phyloP scores from a whole-genome alignment of 2,797 vertebrate genomes.

The Catharus ustulatus region DNA sequence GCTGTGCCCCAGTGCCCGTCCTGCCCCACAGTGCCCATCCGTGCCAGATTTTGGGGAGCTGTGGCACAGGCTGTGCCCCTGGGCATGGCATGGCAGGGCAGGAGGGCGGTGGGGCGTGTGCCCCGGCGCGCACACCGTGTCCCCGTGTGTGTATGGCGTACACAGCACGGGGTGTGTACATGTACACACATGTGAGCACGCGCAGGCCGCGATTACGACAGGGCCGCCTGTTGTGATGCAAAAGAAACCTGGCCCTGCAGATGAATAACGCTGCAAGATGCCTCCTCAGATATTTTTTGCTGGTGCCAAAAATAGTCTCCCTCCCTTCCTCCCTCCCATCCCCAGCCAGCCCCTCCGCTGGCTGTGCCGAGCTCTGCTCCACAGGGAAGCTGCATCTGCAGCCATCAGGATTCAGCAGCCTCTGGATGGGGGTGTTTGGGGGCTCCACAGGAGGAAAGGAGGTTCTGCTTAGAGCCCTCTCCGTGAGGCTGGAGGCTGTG shows the following conservation, averaged over 20 bases:
- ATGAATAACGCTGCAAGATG: constrained; percentile 75
- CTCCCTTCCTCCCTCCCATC: background rate
- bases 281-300: constrained; percentile 77
- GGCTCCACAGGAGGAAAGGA: background rate
- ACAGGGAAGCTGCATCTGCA: background rate
- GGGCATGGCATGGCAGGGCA: fast-evolving
- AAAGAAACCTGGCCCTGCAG: constrained; percentile 69
- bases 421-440: background rate
- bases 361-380: background rate
- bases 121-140: fast-evolving
- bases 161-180: background rate
- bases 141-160: background rate
- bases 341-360: constrained; percentile 63
- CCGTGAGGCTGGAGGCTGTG: background rate
- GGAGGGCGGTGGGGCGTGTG: background rate
- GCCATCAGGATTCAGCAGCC: background rate
- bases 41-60: background rate
- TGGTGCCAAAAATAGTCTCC: constrained; percentile 75
- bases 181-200: background rate
- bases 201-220: background rate
- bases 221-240: constrained; percentile 24
- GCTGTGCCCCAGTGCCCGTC: background rate
- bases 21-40: fast-evolving
- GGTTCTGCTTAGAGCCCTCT: background rate
- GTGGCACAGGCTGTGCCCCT: fast-evolving